Evolutionary conservation across 1,140 invertebrate genomes (phyloP).

Genomic region (Telenomus remus): DNA sequence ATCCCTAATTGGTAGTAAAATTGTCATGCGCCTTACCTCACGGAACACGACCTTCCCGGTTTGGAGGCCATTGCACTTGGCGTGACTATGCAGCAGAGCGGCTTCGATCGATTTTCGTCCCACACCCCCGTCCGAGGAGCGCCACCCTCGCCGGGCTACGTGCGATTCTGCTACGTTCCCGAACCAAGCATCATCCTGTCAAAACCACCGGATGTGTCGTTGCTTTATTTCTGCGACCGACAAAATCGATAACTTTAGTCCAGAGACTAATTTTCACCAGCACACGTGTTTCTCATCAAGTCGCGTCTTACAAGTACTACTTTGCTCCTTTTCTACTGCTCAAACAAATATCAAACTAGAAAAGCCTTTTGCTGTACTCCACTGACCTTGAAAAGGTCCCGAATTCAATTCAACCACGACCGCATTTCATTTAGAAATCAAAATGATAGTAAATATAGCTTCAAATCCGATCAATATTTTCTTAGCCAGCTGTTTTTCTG

Average conservation of each 20-base stretch:
- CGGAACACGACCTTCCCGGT: slow-evolving; percentile 71
- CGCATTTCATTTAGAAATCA: neutral
- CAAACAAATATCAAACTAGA: neutral
- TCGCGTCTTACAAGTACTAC: neutral
- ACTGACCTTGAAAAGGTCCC: slow-evolving; percentile 2
- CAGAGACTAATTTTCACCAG: slow-evolving; percentile 4
- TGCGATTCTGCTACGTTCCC: slow-evolving; percentile 18
- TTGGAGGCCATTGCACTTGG: slow-evolving; percentile 73
- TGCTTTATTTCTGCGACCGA: slow-evolving; percentile 21
- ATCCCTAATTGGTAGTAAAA: slow-evolving; percentile 38
- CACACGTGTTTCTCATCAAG: slow-evolving; percentile 18
- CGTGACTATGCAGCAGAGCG: slow-evolving; percentile 59
- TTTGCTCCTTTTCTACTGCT: neutral
- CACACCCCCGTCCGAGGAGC: slow-evolving; percentile 32
- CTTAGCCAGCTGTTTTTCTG: no score
- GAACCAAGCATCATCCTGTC: slow-evolving; percentile 33
- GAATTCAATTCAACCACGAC: neutral
- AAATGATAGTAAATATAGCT: neutral
- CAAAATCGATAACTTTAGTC: slow-evolving; percentile 37
- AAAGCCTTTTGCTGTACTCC: neutral
- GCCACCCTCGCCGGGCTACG: slow-evolving; percentile 41
- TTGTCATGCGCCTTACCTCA: slow-evolving; percentile 67
- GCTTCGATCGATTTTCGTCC: slow-evolving; percentile 66
- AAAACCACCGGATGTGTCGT: slow-evolving; percentile 26
- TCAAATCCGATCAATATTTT: no score